These are phyloP conservation scores for Ammodytes marinus DNA, from an alignment of 2,113 vertebrate species.

Conservation along the genomic window DNA sequence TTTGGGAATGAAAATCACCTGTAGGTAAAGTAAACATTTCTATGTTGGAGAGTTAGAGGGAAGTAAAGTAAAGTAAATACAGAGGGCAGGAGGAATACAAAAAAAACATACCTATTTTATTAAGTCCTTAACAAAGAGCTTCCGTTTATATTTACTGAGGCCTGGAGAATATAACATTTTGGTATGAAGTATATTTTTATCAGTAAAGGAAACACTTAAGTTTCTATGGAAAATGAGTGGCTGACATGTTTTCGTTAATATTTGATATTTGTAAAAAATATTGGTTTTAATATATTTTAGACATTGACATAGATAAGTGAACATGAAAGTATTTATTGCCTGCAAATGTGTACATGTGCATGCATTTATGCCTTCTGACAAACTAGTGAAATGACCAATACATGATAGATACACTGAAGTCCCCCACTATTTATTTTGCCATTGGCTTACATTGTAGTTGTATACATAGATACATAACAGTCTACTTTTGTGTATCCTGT, in stretches of 20 bases:
- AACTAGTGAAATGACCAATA: not conserved
- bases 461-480: not conserved
- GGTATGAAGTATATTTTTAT: not conserved
- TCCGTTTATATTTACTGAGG: not conserved
- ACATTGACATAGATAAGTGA: not conserved
- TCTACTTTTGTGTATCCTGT: not conserved
- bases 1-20: not conserved
- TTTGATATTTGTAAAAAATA: not conserved
- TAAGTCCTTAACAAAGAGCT: not conserved
- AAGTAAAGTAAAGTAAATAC: not conserved
- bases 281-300: not conserved
- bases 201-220: not conserved
- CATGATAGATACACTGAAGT: not conserved
- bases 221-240: not conserved
- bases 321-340: not conserved
- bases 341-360: not conserved
- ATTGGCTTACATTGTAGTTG: not conserved
- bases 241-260: not conserved
- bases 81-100: not conserved
- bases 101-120: constrained; percentile 1
- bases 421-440: constrained; percentile 26
- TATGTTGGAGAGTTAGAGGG: not conserved
- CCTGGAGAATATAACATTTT: not conserved
- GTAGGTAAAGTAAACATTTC: not conserved
- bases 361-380: not conserved